Base-by-base conservation (phyloP, 1,140 invertebrate genomes). In the Drosophila nigrodunni region DNA sequence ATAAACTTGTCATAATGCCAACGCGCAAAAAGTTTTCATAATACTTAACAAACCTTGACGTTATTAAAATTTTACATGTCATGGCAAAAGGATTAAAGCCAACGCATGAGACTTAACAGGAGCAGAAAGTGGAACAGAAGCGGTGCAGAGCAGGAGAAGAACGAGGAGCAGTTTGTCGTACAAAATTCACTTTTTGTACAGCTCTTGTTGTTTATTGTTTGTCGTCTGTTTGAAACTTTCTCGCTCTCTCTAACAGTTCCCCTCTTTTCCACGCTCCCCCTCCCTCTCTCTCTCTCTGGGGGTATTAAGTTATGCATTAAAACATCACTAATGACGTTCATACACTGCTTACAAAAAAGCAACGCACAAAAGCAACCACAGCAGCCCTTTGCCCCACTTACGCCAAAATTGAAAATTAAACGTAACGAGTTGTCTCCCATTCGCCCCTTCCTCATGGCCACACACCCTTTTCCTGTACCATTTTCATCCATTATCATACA, bases 1-100 rank as follows among this genome's bases (percentile, higher is more conserved):
- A 86, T 88, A 88, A 87, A 87, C 80, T 88, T 83, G 83, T 80
- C 80, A 87, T 78, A 87, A 82, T 85, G 82, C 65, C 61, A 68
- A 80, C 72, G 75, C 58, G 69, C 65, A 77, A 78, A 85, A 87
- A 87, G 71, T 86, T 87, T 87, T 79, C 54, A 88, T 86, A 86
- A 86, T 70, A 76, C 79, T 72, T 49, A 66, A 65, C 65, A 82
- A 83, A 76, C 77, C 80, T 82, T 86, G 82, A 88, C 72, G 83
- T 88, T 86, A 86, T 86, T 82, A 86, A 86, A 82, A 88, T 86
- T 85, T 72, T 82, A 88, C 82, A 86, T 87, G 83, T 88, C 82
- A 88, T 76, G 75, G 54, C 71, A 61, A 82, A 87, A 88, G 82
- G 83, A 86, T 82, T 86, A 87, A 88, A 82, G 58, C 77, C 78